Base-by-base conservation (phyloP, 2,797 vertebrate genomes). In the Urophycis tenuis region DNA sequence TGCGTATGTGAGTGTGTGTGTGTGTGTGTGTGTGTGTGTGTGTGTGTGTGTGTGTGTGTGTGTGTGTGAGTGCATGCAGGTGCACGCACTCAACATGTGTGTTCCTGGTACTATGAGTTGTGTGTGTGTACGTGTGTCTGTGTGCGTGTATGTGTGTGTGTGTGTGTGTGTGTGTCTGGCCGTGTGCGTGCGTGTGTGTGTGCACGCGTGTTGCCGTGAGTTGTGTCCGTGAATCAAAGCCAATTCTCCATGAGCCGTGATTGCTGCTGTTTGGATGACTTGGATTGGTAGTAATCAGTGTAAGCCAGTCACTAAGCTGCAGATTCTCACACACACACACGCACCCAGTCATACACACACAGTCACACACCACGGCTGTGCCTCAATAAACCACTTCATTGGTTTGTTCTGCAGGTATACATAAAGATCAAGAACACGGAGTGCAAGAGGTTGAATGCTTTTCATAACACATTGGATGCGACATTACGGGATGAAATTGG, bases 211-310 rank as follows among this genome's bases (percentile, higher is more conserved):
- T 29, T 31, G n/a, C n/a, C 31, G 22, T 67, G 11, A 29, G 14
- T 67, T 70, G 25, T 41, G 45, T 77, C 78, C 81, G 78, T 84
- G 78, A 35, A 86, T 87, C 81, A 85, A 80, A 86, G 83, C 80
- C 86, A 84, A 81, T 87, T 83, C 83, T 82, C 60, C 74, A 77
- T 72, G 78, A 67, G 22, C 80, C 33, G 53, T 15, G 30, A 76
- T 85, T 86, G 87, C 82, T 70, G 85, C 79, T 19, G 34, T 73
- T 86, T 15, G 12, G 74, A 81, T 81, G 32, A 33, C 71, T 25
- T 79, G 87, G 89, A 90, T 89, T 87, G 86, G 81, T 75, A 29
- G 60, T 29, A 67, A 29, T 76, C 83, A 89, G 88, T 89, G 12
- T 30, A 73, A 69, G 64, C 73, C 64, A 45, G 31, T 11, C 19